These are phyloP conservation scores for Conger conger DNA, from an alignment of 2,113 vertebrate genomes.

Conservation along the genomic window DNA sequence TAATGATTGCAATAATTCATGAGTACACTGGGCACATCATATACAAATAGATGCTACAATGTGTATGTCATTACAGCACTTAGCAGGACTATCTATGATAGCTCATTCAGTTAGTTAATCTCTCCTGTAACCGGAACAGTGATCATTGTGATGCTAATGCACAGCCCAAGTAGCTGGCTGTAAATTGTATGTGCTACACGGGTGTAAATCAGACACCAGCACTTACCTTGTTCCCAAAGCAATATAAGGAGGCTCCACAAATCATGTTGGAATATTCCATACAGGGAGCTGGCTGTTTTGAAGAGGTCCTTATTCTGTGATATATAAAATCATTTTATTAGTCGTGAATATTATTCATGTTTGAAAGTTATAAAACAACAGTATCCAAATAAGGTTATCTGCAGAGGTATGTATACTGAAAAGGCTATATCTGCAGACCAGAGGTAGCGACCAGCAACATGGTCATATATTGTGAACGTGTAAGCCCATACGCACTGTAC, in stretches of 20 bases:
- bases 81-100: too few relatives aligned
- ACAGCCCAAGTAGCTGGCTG: background rate
- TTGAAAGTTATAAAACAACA: background rate
- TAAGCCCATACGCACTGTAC: too few relatives aligned
- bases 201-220: background rate
- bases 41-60: background rate
- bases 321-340: background rate
- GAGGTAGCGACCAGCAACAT: too few relatives aligned
- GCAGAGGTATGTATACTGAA: too few relatives aligned
- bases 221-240: too few relatives aligned
- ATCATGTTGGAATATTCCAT: background rate
- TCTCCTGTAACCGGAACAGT: background rate
- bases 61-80: too few relatives aligned
- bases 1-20: too few relatives aligned
- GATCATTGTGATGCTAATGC: background rate
- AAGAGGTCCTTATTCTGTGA: background rate
- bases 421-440: too few relatives aligned
- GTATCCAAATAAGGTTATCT: background rate
- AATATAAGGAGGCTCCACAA: too few relatives aligned
- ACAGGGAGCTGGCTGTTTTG: background rate
- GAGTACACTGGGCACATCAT: too few relatives aligned
- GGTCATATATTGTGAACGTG: too few relatives aligned
- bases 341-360: background rate
- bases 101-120: background rate
- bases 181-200: background rate